Conservation (phyloP, 2,888 invertebrate genomes). For the Ormyrus nitidulus region DNA sequence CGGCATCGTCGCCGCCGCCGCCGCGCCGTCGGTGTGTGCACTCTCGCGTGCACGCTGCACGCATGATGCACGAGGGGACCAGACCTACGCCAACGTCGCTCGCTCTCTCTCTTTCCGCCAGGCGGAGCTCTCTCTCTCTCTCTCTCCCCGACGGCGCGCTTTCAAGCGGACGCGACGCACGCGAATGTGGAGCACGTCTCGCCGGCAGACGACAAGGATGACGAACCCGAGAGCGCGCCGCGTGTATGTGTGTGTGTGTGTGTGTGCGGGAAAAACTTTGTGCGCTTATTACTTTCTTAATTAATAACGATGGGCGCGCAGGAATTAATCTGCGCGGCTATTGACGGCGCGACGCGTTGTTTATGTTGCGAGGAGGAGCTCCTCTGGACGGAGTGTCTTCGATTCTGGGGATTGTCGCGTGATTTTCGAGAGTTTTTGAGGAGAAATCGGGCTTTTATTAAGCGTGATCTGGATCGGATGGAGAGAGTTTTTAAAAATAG, state of each 20-base stretch:
- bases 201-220: background rate
- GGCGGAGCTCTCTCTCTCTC: background rate
- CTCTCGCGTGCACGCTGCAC: conserved; percentile 27
- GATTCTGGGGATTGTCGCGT: too few relatives aligned
- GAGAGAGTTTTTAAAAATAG: too few relatives aligned
- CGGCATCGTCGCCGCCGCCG: background rate
- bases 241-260: too few relatives aligned
- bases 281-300: background rate
- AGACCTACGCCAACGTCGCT: conserved; percentile 45
- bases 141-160: background rate
- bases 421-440: too few relatives aligned
- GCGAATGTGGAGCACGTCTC: conserved; percentile 24
- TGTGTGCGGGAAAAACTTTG: background rate
- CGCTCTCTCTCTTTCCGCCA: background rate
- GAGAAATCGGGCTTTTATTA: too few relatives aligned
- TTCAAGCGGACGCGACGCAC: background rate
- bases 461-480: too few relatives aligned
- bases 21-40: background rate
- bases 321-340: conserved; percentile 18
- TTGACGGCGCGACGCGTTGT: background rate
- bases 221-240: background rate
- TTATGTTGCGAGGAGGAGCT: background rate
- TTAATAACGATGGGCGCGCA: conserved; percentile 21
- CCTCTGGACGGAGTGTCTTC: too few relatives aligned
- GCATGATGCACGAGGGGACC: conserved; percentile 38